Conservation (phyloP, 2,113 vertebrate genomes). For the Gorsachius goisagi region DNA sequence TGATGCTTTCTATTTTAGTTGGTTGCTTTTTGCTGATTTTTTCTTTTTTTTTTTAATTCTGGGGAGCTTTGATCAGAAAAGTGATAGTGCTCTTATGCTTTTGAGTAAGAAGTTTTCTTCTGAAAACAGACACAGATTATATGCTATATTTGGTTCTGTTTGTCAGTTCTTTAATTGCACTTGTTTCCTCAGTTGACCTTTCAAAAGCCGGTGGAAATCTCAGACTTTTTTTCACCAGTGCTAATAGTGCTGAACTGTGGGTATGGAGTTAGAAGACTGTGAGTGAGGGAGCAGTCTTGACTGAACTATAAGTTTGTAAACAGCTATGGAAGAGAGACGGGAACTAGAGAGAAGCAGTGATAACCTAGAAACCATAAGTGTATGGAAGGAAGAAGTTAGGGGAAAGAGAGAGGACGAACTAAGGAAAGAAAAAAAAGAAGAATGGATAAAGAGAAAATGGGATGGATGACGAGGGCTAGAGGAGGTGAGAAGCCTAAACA, state of each 20-base stretch:
- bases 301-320: not conserved
- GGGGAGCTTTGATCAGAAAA: not conserved
- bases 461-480: rapidly evolving
- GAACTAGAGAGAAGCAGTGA: not conserved
- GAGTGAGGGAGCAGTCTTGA: not conserved
- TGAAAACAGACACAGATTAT: not conserved
- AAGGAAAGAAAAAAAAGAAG: not conserved
- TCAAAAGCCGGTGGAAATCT: not conserved
- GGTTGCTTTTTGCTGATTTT: not conserved
- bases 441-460: not conserved
- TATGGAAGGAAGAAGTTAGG: not conserved
- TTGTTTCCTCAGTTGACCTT: not conserved
- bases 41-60: not conserved
- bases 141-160: not conserved
- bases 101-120: not conserved
- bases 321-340: not conserved
- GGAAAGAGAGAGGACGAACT: not conserved
- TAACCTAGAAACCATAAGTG: rapidly evolving
- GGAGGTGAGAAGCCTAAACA: not conserved
- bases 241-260: not conserved
- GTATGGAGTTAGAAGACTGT: not conserved
- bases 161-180: not conserved
- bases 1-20: not conserved
- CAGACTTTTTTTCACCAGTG: not conserved
- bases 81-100: not conserved